phyloP scores from a whole-genome alignment of 2,888 invertebrate species.

The Drosophila nr. medialis region DNA sequence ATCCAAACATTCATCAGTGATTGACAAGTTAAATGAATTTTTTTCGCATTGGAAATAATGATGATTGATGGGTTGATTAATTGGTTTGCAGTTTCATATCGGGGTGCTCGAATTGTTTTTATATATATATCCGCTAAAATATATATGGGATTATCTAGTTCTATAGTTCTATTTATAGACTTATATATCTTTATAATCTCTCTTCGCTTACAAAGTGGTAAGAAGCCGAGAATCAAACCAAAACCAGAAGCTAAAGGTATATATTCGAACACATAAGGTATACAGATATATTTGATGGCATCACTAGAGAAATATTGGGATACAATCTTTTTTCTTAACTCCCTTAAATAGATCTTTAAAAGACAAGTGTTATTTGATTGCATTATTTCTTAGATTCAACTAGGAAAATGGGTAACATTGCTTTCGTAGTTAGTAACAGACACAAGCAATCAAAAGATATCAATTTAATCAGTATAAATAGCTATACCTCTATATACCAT shows the following conservation, averaged over 20 bases:
- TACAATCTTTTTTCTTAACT: too few species aligned
- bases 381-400: not conserved
- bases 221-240: not conserved
- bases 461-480: slow-evolving; percentile 12
- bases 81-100: slow-evolving; percentile 24
- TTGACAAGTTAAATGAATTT: slow-evolving; percentile 59
- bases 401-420: not conserved
- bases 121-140: not conserved
- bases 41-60: slow-evolving; percentile 38
- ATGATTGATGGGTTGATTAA: slow-evolving; percentile 57
- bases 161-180: not conserved
- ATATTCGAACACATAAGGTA: too few species aligned
- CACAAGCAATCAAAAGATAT: slow-evolving; percentile 10
- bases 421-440: not conserved
- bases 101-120: slow-evolving; percentile 6
- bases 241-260: not conserved
- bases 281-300: too few species aligned
- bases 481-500: not conserved
- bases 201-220: too few species aligned
- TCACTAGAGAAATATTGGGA: too few species aligned
- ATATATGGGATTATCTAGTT: not conserved
- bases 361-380: not conserved
- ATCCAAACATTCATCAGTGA: slow-evolving; percentile 48
- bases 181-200: not conserved
- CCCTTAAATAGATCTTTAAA: not conserved